Base-by-base conservation (phyloP, 1,140 invertebrate genomes). In the Drosophila hydei region DNA sequence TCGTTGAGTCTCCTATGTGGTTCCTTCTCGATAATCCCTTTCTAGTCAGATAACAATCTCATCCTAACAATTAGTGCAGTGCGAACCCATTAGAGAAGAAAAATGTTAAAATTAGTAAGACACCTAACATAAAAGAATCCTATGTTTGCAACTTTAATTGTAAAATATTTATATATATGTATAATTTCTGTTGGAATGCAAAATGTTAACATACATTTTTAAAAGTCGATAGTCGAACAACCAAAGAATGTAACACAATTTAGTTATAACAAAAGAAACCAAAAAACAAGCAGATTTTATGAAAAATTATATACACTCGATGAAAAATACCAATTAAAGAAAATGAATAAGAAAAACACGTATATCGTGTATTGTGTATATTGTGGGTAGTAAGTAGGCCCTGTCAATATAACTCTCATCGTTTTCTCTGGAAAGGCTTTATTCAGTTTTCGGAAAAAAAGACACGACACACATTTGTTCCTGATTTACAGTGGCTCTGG, bases 191-290 rank as follows among this genome's bases (percentile, higher is more conserved):
- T 73, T 73, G 21, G 45, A 83, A 83, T 42, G 47, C 75, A 72
- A 70, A 78, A 74, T 78, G 87, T 90, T 90, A 83, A 87, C 73
- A 78, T 55, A 72, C 43, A 84, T 83, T 83, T 89, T 77, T 72
- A 65, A 77, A 77, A 71, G 50, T 65, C 56, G 52, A 52, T 73
- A 69, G 47, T 73, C 54, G 38, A 58, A 67, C 50, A 70, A 75
- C 72, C 62, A 77, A 79, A 67, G 43, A 48, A 68, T 85, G 45
- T 85, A 75, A 75, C 67, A 60, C 63, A 67, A 62, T 69, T 84
- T 75, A 87, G 83, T 75, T 78, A 75, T 79, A 83, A 79, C 21
- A 68, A 71, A 67, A 47, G 4, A 48, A 64, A 62, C 11, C 18
- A 52, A 61, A 73, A 54, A 61, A 30, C n/a, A 45, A 11, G 12